Evolutionary conservation across 2,797 vertebrate genomes (phyloP).

Genomic region (Lutjanus argentimaculatus): DNA sequence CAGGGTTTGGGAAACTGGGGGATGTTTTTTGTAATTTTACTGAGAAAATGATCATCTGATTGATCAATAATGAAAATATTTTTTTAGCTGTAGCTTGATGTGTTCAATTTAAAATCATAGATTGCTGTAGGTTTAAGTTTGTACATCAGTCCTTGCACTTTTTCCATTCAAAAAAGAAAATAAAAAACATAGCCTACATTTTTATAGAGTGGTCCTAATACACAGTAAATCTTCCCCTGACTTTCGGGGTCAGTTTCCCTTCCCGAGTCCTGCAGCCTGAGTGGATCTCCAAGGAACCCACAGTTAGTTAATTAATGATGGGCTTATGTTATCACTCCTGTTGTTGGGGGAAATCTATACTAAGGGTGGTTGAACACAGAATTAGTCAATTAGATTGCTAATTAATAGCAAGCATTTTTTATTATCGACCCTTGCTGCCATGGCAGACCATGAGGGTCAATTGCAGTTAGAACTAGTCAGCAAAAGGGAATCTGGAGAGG

Average conservation of each 20-base stretch:
- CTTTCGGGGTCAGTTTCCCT: conserved; percentile 21
- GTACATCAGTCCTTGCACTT: neutral
- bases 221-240: conserved; percentile 22
- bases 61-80: neutral
- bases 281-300: conserved; percentile 41
- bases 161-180: neutral
- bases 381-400: conserved; percentile 78
- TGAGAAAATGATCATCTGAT: neutral
- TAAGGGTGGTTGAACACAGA: conserved; percentile 74
- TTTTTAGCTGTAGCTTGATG: neutral
- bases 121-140: neutral
- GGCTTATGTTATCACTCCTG: conserved; percentile 68
- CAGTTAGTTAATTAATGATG: conserved; percentile 68
- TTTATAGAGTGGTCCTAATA: neutral
- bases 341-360: conserved; percentile 71
- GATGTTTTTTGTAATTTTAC: too few relatives aligned
- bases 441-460: conserved; percentile 42
- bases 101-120: neutral
- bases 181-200: neutral
- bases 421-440: conserved; percentile 61
- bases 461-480: conserved; percentile 56
- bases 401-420: conserved; percentile 75
- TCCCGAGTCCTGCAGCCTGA: conserved; percentile 25
- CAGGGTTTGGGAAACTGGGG: too few relatives aligned
- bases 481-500: conserved; percentile 33